Percentiles rank a stretch among this genome's conserved stretches.
Conservation (phyloP, 92 coral and sea anemone genomes). For the Blastomussa wellsi region DNA sequence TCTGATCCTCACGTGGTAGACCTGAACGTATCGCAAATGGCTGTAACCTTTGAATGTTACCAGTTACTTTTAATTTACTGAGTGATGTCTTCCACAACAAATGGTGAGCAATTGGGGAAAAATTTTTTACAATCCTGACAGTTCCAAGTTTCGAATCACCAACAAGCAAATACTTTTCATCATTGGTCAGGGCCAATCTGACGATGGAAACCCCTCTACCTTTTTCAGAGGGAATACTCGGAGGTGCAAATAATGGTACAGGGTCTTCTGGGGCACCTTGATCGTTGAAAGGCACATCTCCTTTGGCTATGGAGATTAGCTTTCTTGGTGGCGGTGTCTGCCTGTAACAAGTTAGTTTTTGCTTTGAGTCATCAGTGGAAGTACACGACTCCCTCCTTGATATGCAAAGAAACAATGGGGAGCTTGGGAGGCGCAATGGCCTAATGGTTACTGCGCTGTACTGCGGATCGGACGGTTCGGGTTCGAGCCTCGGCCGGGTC, state of each 20-base stretch:
- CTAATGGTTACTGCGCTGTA: no score
- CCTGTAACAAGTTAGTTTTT: conserved; percentile 39
- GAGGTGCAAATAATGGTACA: conserved; percentile 44
- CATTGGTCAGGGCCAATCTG: no score
- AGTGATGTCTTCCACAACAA: conserved; percentile 26
- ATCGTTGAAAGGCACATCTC: conserved; percentile 16
- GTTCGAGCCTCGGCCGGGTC: no score
- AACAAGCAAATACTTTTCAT: no score
- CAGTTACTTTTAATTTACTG: conserved; percentile 27
- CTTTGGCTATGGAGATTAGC: conserved; percentile 31
- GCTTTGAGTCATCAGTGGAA: conserved; percentile 41
- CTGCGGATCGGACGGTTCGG: no score
- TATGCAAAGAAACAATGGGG: conserved; percentile 34
- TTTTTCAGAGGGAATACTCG: conserved; percentile 31
- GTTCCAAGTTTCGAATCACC: no score
- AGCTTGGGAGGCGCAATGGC: no score
- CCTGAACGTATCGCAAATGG: conserved; percentile 41
- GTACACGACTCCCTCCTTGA: conserved; percentile 41
- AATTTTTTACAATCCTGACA: no score
- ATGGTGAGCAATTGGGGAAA: conserved; percentile 26
- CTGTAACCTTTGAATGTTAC: conserved; percentile 24
- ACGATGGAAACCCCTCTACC: conserved; percentile 19
- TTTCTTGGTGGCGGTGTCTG: conserved; percentile 48
- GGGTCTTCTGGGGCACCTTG: conserved; percentile 39
- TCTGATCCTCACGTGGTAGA: conserved; percentile 6